A percentile compares a stretch with the other conserved stretches of the same genome.
These are phyloP conservation scores for Galaxias olidus DNA, from an alignment of 2,797 vertebrate species.

Conservation along the genomic window DNA sequence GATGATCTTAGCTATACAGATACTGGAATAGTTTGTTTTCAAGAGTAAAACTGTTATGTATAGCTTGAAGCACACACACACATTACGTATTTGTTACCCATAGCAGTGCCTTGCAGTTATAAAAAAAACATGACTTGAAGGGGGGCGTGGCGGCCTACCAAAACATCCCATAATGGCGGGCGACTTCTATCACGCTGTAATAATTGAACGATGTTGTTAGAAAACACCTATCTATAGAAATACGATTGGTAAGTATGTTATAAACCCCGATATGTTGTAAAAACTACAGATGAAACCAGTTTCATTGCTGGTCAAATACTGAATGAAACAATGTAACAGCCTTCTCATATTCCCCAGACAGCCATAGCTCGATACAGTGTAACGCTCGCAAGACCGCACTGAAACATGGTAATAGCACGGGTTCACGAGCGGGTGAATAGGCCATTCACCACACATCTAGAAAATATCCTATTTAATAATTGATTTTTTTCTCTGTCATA, in stretches of 20 bases:
- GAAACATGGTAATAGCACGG: slow-evolving; percentile 31
- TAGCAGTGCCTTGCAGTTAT: too few relatives aligned
- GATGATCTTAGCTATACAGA: too few relatives aligned
- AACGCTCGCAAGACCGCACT: slow-evolving; percentile 34
- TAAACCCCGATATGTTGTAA: too few relatives aligned
- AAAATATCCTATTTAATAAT: background rate
- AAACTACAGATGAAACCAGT: too few relatives aligned
- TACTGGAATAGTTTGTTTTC: too few relatives aligned
- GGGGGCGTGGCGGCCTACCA: slow-evolving; percentile 75
- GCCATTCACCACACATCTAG: background rate
- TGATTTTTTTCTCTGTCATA: too few relatives aligned
- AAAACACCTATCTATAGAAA: background rate
- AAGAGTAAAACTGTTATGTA: too few relatives aligned
- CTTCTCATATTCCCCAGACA: slow-evolving; percentile 27
- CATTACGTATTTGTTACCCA: too few relatives aligned
- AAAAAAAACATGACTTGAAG: slow-evolving; percentile 25
- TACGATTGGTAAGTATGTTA: too few relatives aligned
- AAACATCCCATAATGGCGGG: slow-evolving; percentile 75
- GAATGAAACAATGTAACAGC: slow-evolving; percentile 25
- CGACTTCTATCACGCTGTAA: slow-evolving; percentile 64
- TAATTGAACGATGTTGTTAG: slow-evolving; percentile 55
- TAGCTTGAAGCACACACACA: too few relatives aligned
- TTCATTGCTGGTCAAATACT: background rate
- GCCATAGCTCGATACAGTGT: slow-evolving; percentile 31
- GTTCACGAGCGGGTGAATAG: slow-evolving; percentile 56